Conservation (phyloP, 2,888 invertebrate species). For the Spatulosminthurus flaviceps region DNA sequence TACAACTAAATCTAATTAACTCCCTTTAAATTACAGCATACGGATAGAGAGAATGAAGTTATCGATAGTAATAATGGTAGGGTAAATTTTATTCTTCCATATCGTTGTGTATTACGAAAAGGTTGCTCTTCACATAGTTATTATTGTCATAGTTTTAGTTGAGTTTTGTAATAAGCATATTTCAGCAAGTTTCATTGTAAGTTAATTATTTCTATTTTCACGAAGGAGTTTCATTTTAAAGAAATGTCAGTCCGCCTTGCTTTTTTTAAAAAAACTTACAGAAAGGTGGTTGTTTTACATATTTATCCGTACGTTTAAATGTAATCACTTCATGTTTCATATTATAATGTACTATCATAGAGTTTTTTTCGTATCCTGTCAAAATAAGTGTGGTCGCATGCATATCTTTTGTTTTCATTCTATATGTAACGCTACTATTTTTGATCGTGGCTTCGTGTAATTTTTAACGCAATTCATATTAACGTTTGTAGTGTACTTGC, state of each 20-base stretch:
- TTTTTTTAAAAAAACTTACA: too few species aligned
- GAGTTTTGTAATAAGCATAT: not conserved
- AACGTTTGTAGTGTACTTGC: not conserved
- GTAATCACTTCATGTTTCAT: not conserved
- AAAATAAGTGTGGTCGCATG: slow-evolving; percentile 1
- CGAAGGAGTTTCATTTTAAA: too few species aligned
- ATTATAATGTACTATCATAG: not conserved
- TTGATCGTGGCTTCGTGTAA: not conserved
- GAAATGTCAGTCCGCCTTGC: too few species aligned
- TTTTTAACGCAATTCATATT: not conserved
- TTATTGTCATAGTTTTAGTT: not conserved
- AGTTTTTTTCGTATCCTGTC: not conserved
- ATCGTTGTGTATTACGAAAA: slow-evolving; percentile 12
- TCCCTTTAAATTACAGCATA: not conserved
- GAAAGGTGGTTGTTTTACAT: too few species aligned
- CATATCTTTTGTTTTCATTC: not conserved
- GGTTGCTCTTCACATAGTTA: slow-evolving; percentile 14
- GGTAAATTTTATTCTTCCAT: slow-evolving; percentile 9
- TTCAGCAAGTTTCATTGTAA: not conserved
- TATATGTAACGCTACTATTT: not conserved
- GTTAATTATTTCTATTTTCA: not conserved
- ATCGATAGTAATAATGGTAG: not conserved
- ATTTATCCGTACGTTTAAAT: not conserved
- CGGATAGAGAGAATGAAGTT: slow-evolving; percentile 4
- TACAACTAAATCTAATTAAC: not conserved